Base-by-base conservation (phyloP, 2,113 vertebrate species). In the Zootoca vivipara region DNA sequence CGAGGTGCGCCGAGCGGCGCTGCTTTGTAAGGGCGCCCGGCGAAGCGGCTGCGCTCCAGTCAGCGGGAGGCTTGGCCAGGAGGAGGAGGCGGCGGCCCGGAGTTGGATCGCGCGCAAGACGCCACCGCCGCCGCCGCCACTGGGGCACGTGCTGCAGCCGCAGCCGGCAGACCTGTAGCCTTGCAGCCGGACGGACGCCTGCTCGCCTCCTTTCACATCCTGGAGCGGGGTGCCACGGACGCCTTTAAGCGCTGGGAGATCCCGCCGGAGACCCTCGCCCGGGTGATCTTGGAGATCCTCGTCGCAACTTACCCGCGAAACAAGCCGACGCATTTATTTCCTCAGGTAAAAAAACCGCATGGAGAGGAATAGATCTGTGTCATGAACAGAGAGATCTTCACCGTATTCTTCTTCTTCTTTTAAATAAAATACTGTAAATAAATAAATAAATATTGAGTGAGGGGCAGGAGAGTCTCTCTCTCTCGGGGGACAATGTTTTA, bases 261-360 rank as follows among this genome's bases (percentile, higher is more conserved):
- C 79, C 30, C 40, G 30, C 56, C 35, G 78, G 35, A 64, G 85
- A 16, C 64, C 16, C 85, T 78, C 30, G 56, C 85, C 67, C 40
- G 85, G 75, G 24, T 65, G 40, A 24, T 81, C n/a, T 40, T 38
- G 28, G 30, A 1, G 85, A 58, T 85, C 92, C 89, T 83, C 92
- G 46, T 52, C n/a, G 74, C 46, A 78, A 73, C 70, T 81, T 91
- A 93, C 33, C 73, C n/a, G 4, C 10, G 79, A 40, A 38, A 69
- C 89, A 18, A 69, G 42, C 0, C 86, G 87, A 89, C 83, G 85
- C 86, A 56, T 85, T 89, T 73, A 28, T 87, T 86, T 85, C 85
- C 74, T 82, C 94, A 93, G 94, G 95, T 95, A 94, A 94, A 93
- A 12, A 79, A 64, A 16, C 12, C n/a, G 78, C 13, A 20, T 1